A percentile compares a stretch with the other conserved stretches of the same genome.
phyloP scores from a whole-genome alignment of 2,888 invertebrate genomes.

The Hololepta plana region DNA sequence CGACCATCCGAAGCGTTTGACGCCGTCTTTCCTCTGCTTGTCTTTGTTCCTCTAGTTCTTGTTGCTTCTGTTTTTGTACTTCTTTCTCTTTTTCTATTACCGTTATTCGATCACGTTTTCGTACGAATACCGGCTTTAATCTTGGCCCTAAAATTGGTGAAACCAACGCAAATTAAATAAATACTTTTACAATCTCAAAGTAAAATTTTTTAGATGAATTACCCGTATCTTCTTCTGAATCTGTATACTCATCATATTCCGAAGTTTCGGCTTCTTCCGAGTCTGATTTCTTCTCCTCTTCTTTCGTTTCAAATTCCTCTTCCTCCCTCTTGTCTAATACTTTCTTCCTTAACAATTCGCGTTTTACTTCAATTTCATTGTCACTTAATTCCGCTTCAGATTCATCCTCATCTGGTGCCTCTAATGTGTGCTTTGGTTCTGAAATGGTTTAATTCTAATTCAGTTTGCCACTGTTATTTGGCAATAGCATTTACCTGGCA shows the following conservation, averaged over 20 bases:
- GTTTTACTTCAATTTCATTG: conserved; percentile 66
- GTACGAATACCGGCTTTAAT: conserved; percentile 86
- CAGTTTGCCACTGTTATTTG: conserved; percentile 12
- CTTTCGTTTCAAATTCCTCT: conserved; percentile 51
- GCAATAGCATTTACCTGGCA: conserved; percentile 13
- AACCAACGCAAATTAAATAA: not conserved
- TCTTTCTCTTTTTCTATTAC: conserved; percentile 89
- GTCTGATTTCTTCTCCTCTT: conserved; percentile 52
- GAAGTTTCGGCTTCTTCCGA: conserved; percentile 55
- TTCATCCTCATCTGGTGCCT: conserved; percentile 33
- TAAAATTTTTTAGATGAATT: too few species aligned
- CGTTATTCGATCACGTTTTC: conserved; percentile 85
- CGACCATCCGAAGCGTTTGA: conserved; percentile 77
- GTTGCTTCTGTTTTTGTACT: conserved; percentile 63
- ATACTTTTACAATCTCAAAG: too few species aligned
- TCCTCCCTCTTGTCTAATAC: conserved; percentile 55
- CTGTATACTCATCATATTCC: conserved; percentile 72
- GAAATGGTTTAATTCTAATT: conserved; percentile 7
- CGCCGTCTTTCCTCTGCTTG: conserved; percentile 75
- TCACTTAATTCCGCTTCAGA: conserved; percentile 76
- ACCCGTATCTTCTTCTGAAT: conserved; percentile 76
- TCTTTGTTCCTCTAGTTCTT: conserved; percentile 66
- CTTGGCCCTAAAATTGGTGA: conserved; percentile 45
- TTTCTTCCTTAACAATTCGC: conserved; percentile 46
- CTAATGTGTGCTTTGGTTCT: conserved; percentile 26